Evolutionary conservation across 2,797 vertebrate genomes (phyloP).

Genomic region (Chelidonichthys spinosus): DNA sequence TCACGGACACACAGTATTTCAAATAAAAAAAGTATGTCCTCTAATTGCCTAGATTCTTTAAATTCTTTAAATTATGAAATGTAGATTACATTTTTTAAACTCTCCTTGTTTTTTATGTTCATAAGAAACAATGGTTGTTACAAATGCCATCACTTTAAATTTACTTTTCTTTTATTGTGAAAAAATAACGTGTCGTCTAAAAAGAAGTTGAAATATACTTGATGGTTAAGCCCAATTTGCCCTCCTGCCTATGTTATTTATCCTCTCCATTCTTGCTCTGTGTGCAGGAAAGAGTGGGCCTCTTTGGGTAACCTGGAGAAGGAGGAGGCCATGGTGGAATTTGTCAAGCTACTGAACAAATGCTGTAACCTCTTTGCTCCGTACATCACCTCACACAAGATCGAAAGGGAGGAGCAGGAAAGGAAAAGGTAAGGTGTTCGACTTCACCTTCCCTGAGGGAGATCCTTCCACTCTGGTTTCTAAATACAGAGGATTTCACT

Average conservation of each 20-base stretch:
- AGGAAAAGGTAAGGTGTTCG: constrained; percentile 89
- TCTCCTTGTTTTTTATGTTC: neutral
- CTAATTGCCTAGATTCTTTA: too few relatives aligned
- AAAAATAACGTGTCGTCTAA: neutral
- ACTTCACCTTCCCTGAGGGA: neutral
- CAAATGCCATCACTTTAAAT: neutral
- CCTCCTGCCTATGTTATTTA: neutral
- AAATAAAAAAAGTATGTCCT: neutral
- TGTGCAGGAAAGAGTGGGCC: constrained; percentile 94
- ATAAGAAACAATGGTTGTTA: neutral
- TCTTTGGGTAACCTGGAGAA: constrained; percentile 92
- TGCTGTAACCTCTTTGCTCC: constrained; percentile 97
- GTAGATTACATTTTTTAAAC: too few relatives aligned
- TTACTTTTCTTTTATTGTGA: neutral
- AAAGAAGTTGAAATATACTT: neutral
- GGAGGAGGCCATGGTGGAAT: constrained; percentile 97
- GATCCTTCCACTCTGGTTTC: neutral
- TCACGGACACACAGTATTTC: neutral
- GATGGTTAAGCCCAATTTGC: neutral
- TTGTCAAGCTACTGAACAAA: constrained; percentile 93
- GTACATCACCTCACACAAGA: constrained; percentile 95
- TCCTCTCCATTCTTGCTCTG: constrained; percentile 8
- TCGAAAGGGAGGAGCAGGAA: constrained; percentile 97
- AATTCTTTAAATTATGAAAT: too few relatives aligned
- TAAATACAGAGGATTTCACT: constrained; percentile 23